These are phyloP conservation scores for Coendou prehensilis DNA, from an alignment of 2,797 vertebrate genomes.

Conservation along the genomic window DNA sequence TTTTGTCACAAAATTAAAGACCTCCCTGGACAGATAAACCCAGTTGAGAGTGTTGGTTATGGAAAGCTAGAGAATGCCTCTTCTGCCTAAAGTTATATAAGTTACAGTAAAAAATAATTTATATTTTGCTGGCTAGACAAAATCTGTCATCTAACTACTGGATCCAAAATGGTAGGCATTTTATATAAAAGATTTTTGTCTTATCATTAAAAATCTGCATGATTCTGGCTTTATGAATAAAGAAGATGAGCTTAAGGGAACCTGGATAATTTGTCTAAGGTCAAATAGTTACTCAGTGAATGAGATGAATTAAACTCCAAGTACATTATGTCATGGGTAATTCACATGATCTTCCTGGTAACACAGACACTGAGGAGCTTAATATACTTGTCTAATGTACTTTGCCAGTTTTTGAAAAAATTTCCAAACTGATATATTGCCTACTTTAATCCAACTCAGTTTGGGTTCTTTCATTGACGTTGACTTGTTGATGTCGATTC, in stretches of 20 bases:
- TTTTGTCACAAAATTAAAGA: not conserved
- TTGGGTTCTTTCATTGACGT: not conserved
- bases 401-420: constrained; percentile 7
- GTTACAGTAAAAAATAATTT: constrained; percentile 54
- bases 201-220: constrained; percentile 15
- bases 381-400: not conserved
- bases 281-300: not conserved
- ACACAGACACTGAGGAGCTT: not conserved
- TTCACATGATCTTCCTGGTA: constrained; percentile 26
- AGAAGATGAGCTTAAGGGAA: not conserved
- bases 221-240: constrained; percentile 33
- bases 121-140: not conserved
- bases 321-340: not conserved
- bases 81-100: constrained; percentile 44
- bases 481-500: not conserved
- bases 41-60: not conserved
- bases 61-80: not conserved
- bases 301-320: not conserved
- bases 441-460: not conserved
- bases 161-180: not conserved
- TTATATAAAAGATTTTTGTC: not conserved
- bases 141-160: not conserved
- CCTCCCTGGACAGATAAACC: not conserved
- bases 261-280: not conserved
- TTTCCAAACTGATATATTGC: not conserved